A percentile compares a stretch with the other conserved stretches of the same genome.
Conservation (phyloP, 2,113 vertebrate genomes). For the Panurus biarmicus region DNA sequence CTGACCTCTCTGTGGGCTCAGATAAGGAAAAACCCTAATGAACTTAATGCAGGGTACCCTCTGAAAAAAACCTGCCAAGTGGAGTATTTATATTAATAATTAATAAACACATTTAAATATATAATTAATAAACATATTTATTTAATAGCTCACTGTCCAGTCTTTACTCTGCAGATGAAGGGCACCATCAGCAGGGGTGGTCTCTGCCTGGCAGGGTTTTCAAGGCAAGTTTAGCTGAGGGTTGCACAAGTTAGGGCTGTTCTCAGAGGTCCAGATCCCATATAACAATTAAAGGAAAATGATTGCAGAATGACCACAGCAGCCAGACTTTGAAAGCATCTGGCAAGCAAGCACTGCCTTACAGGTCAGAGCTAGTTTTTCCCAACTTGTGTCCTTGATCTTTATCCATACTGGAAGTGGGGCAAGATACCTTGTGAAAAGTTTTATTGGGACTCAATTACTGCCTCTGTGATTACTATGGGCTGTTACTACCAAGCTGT, state of each 20-base stretch:
- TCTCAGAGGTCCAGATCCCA: background rate
- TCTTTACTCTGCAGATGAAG: background rate
- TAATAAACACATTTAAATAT: background rate
- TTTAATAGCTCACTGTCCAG: background rate
- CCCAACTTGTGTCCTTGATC: background rate
- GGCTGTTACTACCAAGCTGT: background rate
- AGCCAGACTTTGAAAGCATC: background rate
- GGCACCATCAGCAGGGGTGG: background rate
- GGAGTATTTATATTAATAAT: background rate
- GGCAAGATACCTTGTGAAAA: constrained; percentile 1
- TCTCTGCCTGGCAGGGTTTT: background rate
- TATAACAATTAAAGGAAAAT: background rate
- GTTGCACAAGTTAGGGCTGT: background rate
- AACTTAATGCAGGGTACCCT: background rate
- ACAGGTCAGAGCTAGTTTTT: background rate
- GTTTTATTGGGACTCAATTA: background rate
- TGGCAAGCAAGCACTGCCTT: background rate
- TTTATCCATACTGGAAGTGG: background rate
- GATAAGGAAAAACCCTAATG: background rate
- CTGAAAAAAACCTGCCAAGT: background rate
- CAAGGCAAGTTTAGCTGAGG: background rate
- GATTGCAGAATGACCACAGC: background rate
- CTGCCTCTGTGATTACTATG: background rate
- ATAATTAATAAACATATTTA: background rate
- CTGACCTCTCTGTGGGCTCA: background rate